A percentile compares a stretch with the other conserved stretches of the same genome.
These are phyloP conservation scores for Florisuga fusca DNA, from an alignment of 2,797 vertebrate genomes.

Conservation along the genomic window DNA sequence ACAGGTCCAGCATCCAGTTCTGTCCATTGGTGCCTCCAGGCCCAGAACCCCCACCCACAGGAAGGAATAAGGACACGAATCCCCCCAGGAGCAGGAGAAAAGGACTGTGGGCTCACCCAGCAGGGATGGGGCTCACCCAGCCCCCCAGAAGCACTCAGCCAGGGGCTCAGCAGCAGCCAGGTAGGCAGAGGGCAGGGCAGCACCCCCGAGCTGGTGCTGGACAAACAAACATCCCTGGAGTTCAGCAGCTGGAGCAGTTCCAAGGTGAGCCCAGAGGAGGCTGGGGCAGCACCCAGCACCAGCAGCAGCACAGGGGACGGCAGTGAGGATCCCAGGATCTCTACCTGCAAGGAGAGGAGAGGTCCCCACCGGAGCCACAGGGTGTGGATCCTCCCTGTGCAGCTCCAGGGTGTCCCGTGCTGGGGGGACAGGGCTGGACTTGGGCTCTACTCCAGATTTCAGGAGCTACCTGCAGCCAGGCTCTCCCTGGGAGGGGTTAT, in stretches of 20 bases:
- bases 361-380: neutral
- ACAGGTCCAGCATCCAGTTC: neutral
- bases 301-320: neutral
- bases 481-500: neutral
- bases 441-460: neutral
- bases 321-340: neutral
- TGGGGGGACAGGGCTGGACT: neutral
- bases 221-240: neutral
- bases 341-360: neutral
- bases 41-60: no score
- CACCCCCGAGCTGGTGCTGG: neutral
- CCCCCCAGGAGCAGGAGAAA: neutral
- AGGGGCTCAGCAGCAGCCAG: neutral
- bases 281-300: neutral
- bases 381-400: neutral
- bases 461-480: neutral
- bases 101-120: no score
- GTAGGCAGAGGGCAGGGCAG: neutral
- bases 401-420: neutral
- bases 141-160: neutral
- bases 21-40: neutral
- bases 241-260: neutral
- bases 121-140: neutral
- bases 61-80: accelerated
- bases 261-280: neutral